phyloP scores from a whole-genome alignment of 2,797 vertebrate species.

The Manis javanica region DNA sequence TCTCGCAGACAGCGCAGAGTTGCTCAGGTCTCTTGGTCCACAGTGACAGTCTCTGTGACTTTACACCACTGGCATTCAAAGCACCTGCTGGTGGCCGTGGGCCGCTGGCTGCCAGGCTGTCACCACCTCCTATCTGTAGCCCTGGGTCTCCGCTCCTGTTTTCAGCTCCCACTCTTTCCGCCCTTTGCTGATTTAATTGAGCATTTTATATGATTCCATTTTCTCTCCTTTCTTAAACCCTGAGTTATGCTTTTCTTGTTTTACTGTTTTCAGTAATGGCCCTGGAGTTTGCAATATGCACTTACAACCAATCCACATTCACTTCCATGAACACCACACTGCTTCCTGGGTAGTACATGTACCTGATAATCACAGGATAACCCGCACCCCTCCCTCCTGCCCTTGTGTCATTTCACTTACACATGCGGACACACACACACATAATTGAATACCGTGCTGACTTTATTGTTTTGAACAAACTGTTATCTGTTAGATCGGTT shows the following conservation, averaged over 20 bases:
- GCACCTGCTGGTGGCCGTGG: accelerated
- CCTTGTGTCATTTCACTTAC: background rate
- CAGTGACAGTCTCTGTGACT: background rate
- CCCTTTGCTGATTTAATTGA: background rate
- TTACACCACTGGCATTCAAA: too few species aligned
- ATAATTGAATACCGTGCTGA: background rate
- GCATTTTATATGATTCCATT: background rate
- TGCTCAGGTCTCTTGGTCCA: background rate
- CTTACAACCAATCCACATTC: background rate
- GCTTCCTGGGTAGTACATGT: background rate
- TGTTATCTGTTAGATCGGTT: background rate
- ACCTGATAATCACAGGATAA: accelerated
- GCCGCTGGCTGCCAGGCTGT: too few species aligned
- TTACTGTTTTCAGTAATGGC: too few species aligned
- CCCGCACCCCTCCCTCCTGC: too few species aligned
- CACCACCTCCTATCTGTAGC: background rate
- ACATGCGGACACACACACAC: background rate
- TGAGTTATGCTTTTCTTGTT: too few species aligned
- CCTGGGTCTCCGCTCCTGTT: background rate
- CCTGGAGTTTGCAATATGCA: too few species aligned
- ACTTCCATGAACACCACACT: too few species aligned
- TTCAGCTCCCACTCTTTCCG: background rate
- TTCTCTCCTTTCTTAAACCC: background rate
- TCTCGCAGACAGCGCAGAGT: accelerated
- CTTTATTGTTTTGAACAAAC: background rate